Base-by-base conservation (phyloP, 2,113 vertebrate species). In the Prietella phreatophila region DNA sequence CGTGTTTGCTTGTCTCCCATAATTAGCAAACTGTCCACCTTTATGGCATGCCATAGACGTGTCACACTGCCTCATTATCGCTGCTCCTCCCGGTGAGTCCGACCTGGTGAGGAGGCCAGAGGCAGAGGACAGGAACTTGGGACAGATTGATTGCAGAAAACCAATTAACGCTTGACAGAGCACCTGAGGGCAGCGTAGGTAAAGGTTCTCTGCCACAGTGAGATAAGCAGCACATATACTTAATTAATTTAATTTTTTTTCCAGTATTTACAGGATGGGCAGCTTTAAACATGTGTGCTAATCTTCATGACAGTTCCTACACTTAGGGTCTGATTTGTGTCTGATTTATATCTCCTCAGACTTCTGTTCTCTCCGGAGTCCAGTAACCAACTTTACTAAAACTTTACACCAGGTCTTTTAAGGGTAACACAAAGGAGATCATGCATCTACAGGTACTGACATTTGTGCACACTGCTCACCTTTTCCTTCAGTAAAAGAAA, bases 141-240 rank as follows among this genome's bases (percentile, higher is more conserved):
- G 90, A 91, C 86, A 84, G 86, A 89, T 82, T 69, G 84, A 86
- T 81, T 63, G 84, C 86, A 87, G 81, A 82, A 89, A 90, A 85
- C 86, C 91, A 90, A 90, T 90, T 91, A 90, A 76, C 33, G 78
- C 89, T 90, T 83, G 89, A 90, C 79, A 88, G 82, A 87, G 88
- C 63, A 79, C 87, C 85, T 22, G 83, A 80, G 36, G 56, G 82
- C 71, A 84, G 83, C 22, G n/a, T 47, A 87, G 90, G 86, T 89
- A 83, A 91, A 80, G 55, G 83, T 89, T 50, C 85, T 82, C 67
- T 76, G 53, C 61, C 33, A 81, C 80, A 60, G 36, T 13, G 78
- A 81, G 83, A 87, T 86, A 83, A 58, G 71, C 30, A 63, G 73
- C 36, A 78, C 36, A 81, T 87, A 83, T 85, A 50, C 13, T 27